Evolutionary conservation across 2,113 vertebrate species (phyloP).

Genomic region (Syngnathus floridae): DNA sequence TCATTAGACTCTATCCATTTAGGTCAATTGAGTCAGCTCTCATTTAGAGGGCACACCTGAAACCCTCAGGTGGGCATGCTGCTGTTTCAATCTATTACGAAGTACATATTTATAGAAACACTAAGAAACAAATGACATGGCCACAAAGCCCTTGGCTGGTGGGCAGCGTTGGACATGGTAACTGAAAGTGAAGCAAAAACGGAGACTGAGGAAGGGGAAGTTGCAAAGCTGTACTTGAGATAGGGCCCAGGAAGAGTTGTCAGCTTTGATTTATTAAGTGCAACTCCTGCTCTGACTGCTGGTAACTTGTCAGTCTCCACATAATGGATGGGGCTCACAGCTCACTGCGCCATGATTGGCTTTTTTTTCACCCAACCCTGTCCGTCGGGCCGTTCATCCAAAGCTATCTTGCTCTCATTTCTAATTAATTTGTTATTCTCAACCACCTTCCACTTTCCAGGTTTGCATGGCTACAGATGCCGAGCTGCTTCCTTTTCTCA

Average conservation of each 20-base stretch:
- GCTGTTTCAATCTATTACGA: slow-evolving; percentile 19
- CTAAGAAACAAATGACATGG: slow-evolving; percentile 25
- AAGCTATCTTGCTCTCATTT: slow-evolving; percentile 70
- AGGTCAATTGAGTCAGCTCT: slow-evolving; percentile 17
- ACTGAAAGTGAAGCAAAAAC: slow-evolving; percentile 60
- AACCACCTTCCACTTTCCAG: slow-evolving; percentile 45
- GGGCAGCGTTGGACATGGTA: slow-evolving; percentile 26
- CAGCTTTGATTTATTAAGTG: slow-evolving; percentile 96
- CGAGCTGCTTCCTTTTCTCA: slow-evolving; percentile 27
- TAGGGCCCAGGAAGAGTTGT: slow-evolving; percentile 80
- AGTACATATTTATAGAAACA: slow-evolving; percentile 44
- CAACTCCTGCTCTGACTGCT: slow-evolving; percentile 76
- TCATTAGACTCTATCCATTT: background rate
- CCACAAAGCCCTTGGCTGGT: slow-evolving; percentile 46
- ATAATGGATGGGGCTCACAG: slow-evolving; percentile 83
- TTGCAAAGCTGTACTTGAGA: slow-evolving; percentile 79
- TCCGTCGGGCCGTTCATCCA: slow-evolving; percentile 64
- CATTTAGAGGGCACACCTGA: slow-evolving; percentile 4
- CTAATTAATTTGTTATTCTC: slow-evolving; percentile 78
- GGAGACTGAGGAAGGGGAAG: slow-evolving; percentile 66
- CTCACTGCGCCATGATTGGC: slow-evolving; percentile 74
- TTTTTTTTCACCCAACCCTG: slow-evolving; percentile 56
- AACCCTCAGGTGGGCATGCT: background rate
- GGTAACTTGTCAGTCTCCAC: slow-evolving; percentile 80
- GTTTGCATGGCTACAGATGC: slow-evolving; percentile 39